Evolutionary conservation across 2,888 invertebrate species (phyloP), one percentile per base, ranked within the genome.

Genomic region (Yponomeuta malinellus): DNA sequence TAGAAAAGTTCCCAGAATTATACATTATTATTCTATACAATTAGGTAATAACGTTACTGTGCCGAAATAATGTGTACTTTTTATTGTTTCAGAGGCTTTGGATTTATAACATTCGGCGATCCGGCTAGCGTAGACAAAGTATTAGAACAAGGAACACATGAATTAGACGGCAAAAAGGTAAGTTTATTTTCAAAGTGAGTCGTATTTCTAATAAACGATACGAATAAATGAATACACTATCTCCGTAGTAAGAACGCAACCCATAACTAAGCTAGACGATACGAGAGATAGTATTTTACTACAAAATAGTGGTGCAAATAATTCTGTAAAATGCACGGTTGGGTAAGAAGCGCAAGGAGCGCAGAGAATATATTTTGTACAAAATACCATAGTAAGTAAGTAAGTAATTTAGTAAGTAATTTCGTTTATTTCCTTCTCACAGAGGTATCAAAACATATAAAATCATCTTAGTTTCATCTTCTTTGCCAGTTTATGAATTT

Each of bases 151-250:
- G 97, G 97, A 93, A 97, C 97, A 92, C 99, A 99, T 93, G 98
- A 99, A 94, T 95, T 99, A 94, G 99, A 99, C 93, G 98, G 98
- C 89, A 99, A 99, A 96, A 98, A 98, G 97, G 99, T 99, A 94
- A 95, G 94, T 73, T 73, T 59, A 70, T 72, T 72, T 73, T 73
- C 52, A 43, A 67, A 65, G 68, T 5, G 29, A 29, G 52, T 37
- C 29, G 33, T 52, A 68, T 68, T 68, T 68, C 68, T 68, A 68
- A 68, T 68, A 68, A 68, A 68, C 68, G 68, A 68, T 68, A 59
- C 59, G 68, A 68, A 68, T 68, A 68, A 52, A 68, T 68, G 68
- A 68, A 68, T 68, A 68, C 68, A 52, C 48, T 52, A 68, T 68
- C 52, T 59, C 23, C 10, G 10, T 31, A 12, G 48, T 68, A 68